These are phyloP conservation scores for Leguminivora glycinivorella DNA, from an alignment of 1,140 invertebrate genomes.

Conservation along the genomic window DNA sequence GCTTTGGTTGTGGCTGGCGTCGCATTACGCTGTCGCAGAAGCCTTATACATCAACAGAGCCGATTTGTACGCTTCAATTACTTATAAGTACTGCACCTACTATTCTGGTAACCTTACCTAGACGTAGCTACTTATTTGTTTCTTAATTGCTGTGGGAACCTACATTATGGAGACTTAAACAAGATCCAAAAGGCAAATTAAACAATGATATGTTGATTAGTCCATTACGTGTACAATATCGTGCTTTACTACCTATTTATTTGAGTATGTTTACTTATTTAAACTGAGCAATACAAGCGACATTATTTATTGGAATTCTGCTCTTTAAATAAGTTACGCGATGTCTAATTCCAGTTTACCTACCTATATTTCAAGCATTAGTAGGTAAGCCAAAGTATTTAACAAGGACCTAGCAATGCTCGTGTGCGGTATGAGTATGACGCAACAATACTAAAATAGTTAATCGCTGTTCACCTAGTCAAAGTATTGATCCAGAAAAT, in stretches of 20 bases:
- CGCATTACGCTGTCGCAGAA: constrained; percentile 15
- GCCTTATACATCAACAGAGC: constrained; percentile 18
- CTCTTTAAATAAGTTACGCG: neutral
- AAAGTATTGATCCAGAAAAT: neutral
- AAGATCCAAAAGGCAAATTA: no score
- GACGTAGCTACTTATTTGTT: no score
- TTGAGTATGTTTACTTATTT: neutral
- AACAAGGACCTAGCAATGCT: neutral
- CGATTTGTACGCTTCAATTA: neutral
- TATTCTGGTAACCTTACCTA: neutral
- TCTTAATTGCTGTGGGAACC: no score
- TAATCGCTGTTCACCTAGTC: neutral
- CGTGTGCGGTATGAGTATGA: no score
- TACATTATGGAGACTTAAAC: no score
- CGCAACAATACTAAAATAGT: constrained; percentile 2
- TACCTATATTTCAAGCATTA: neutral
- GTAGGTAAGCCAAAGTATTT: neutral
- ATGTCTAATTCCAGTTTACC: neutral
- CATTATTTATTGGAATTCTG: no score
- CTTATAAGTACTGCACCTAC: no score
- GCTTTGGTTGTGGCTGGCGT: neutral
- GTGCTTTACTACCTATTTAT: no score
- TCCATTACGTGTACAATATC: no score
- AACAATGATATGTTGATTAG: no score
- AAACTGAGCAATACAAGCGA: neutral